Base-by-base conservation (phyloP, 1,140 invertebrate species). In the Pectinophora gossypiella region DNA sequence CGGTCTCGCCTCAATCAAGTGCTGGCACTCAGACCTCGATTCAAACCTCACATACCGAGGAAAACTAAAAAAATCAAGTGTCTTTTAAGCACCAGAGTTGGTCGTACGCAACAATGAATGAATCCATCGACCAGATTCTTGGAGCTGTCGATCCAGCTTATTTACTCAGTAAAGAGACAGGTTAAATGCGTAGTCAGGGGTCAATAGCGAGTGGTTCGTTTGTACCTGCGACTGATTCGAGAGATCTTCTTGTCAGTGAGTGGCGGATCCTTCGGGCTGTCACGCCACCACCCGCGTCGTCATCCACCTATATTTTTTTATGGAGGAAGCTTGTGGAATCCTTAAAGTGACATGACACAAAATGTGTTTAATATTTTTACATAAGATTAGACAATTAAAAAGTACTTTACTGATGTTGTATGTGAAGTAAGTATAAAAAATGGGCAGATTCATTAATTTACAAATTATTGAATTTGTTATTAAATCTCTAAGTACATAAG, bases 11-110 rank as follows among this genome's bases (percentile, higher is more conserved):
- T n/a, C n/a, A n/a, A n/a, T n/a, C n/a, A n/a, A n/a, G 19, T 20
- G 65, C 66, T 63, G 64, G 58, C 64, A 57, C 70, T 78, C 56
- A 56, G 70, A 42, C 20, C 27, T 64, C 66, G 64, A 75, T 78
- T 76, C 66, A 60, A 58, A 66, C 67, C 63, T 76, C 61, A 70
- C 68, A 76, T 82, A 75, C 70, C 72, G 56, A 65, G 54, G 71
- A 61, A 61, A 65, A 73, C 68, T 71, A 67, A 77, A 82, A n/a
- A 77, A 79, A 73, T 45, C 48, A 52, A 62, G 51, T 48, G 54
- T 44, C 38, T 18, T 32, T 45, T 45, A 52, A 52, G 48, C 13
- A 51, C 23, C 48, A 40, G 15, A 19, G 40, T 42, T 42, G 50
- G 43, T 27, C 35, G 48, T 22, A 18, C 38, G 40, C 38, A 51